Percentiles rank a stretch among this genome's conserved stretches.
Evolutionary conservation across 1,140 invertebrate genomes (phyloP).

Genomic region (Drosophila elegans): DNA sequence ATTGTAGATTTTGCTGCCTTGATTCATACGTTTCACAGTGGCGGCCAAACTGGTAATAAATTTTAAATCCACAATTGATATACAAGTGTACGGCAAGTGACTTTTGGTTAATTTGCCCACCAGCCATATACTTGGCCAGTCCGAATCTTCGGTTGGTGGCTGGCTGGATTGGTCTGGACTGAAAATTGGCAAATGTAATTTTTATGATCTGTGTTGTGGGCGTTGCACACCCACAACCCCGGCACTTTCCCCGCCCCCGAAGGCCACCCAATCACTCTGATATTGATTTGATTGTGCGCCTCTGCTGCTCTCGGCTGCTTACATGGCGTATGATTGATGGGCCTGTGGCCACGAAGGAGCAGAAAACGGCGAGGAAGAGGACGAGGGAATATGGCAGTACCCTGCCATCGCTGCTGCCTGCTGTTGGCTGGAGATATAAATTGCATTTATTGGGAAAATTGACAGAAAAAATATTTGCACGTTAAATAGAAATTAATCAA

Average conservation of each 20-base stretch:
- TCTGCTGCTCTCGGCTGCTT: constrained; percentile 51
- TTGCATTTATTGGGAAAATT: constrained; percentile 70
- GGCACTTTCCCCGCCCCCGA: constrained; percentile 9
- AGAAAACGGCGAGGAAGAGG: constrained; percentile 8
- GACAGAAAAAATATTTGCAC: constrained; percentile 73
- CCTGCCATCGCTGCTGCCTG: constrained; percentile 22
- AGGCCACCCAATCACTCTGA: constrained; percentile 16
- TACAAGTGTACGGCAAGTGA: constrained; percentile 34
- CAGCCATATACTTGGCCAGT: constrained; percentile 19
- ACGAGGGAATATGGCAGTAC: constrained; percentile 62
- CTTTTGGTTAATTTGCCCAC: constrained; percentile 46
- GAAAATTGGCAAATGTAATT: constrained; percentile 71
- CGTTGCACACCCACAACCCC: constrained; percentile 22
- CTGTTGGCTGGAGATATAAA: constrained; percentile 50
- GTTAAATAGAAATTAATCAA: constrained; percentile 74
- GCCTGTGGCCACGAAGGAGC: constrained; percentile 47
- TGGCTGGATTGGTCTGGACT: constrained; percentile 11
- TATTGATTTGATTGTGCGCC: constrained; percentile 64
- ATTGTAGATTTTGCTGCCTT: constrained; percentile 6
- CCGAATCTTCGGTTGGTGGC: constrained; percentile 28
- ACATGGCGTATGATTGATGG: constrained; percentile 82
- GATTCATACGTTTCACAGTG: constrained; percentile 19
- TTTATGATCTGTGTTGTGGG: constrained; percentile 45
- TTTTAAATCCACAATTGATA: constrained; percentile 5
- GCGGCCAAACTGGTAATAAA: constrained; percentile 13